phyloP scores from a whole-genome alignment of 2,888 invertebrate species.

The Ennomos erosarius region DNA sequence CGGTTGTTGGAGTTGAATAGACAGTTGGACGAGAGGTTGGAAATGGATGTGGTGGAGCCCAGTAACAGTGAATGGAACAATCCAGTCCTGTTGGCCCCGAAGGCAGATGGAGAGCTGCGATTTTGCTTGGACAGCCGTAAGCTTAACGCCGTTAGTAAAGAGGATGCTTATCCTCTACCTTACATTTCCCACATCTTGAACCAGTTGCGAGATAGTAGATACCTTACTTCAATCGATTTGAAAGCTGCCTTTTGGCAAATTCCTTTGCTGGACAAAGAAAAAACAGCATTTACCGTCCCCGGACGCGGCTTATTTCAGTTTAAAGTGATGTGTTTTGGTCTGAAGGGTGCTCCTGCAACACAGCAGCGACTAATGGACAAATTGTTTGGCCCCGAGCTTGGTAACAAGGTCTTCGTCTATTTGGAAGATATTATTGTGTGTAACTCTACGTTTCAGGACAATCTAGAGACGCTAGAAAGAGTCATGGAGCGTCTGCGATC shows the following conservation, averaged over 20 bases:
- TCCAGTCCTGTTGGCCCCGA: slow-evolving; percentile 24
- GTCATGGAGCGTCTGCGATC: not conserved
- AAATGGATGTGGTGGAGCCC: slow-evolving; percentile 28
- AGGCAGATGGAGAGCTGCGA: slow-evolving; percentile 25
- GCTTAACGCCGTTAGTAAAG: slow-evolving; percentile 26
- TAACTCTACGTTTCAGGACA: not conserved
- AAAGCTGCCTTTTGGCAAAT: slow-evolving; percentile 25
- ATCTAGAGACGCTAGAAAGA: not conserved
- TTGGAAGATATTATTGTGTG: no score
- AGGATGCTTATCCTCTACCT: slow-evolving; percentile 34
- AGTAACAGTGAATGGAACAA: slow-evolving; percentile 34
- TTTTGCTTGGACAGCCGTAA: slow-evolving; percentile 38
- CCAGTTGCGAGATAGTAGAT: slow-evolving; percentile 34
- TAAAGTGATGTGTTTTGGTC: no score
- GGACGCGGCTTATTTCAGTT: slow-evolving; percentile 16
- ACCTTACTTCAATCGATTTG: slow-evolving; percentile 37
- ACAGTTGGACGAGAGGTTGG: slow-evolving; percentile 13
- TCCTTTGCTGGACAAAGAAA: slow-evolving; percentile 3
- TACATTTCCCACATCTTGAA: slow-evolving; percentile 38
- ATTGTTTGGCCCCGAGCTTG: slow-evolving; percentile 14
- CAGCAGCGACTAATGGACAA: slow-evolving; percentile 23
- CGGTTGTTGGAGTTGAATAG: not conserved
- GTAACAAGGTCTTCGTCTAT: not conserved
- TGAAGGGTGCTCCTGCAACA: slow-evolving; percentile 22
- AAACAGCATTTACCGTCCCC: slow-evolving; percentile 25